These are phyloP conservation scores for Otolemur crassicaudatus DNA, from an alignment of 2,797 vertebrate species.

Conservation along the genomic window DNA sequence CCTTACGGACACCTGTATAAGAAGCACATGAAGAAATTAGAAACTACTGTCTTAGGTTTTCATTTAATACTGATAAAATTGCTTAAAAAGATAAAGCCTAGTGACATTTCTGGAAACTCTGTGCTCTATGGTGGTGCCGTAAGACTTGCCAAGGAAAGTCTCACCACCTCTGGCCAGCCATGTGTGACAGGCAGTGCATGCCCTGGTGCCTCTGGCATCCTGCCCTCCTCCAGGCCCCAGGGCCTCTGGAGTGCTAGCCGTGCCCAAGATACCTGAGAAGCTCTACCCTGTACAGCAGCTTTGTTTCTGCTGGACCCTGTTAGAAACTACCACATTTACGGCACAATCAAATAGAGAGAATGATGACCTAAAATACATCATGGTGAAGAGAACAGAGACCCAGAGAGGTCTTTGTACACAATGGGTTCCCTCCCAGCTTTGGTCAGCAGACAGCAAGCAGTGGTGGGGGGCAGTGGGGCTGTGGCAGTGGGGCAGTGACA, in stretches of 20 bases:
- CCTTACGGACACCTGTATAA: neutral
- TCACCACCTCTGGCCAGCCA: neutral
- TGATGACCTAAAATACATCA: fast-evolving
- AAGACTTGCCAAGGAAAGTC: neutral
- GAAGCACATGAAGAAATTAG: neutral
- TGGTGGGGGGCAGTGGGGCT: too few species aligned
- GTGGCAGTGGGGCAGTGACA: too few species aligned
- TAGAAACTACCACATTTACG: neutral
- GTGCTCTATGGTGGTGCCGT: neutral
- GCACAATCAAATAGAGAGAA: fast-evolving
- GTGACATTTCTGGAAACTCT: neutral
- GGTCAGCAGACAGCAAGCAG: neutral
- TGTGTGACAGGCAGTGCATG: too few species aligned
- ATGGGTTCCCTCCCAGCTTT: neutral
- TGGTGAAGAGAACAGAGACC: neutral
- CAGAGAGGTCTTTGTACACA: fast-evolving
- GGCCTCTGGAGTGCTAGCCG: too few species aligned
- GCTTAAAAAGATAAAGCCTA: neutral
- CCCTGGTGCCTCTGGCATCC: neutral
- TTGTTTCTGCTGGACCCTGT: neutral
- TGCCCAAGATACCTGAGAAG: neutral
- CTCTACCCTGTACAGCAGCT: neutral
- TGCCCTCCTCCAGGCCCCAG: too few species aligned
- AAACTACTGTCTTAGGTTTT: neutral
- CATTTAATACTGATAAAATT: neutral